Percentiles rank a stretch among this genome's conserved stretches.
Conservation (phyloP, 2,888 invertebrate species). For the Hipparchia semele region DNA sequence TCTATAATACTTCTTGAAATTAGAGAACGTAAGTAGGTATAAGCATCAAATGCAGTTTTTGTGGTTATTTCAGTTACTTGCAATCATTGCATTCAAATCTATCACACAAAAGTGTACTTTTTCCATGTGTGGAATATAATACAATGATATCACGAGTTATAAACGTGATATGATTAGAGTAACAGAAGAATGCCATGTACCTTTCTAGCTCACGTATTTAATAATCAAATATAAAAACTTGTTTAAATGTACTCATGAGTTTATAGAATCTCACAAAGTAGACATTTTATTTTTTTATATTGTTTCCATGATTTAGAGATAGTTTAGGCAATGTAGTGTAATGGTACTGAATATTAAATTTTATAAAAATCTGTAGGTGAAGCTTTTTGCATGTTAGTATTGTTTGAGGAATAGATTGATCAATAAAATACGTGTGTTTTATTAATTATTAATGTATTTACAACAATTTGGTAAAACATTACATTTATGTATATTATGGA, state of each 20-base stretch:
- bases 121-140: constrained; percentile 21
- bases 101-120: constrained; percentile 17
- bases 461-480: constrained; percentile 61
- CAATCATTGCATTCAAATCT: constrained; percentile 12
- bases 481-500: constrained; percentile 72
- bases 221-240: constrained; percentile 37
- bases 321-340: constrained; percentile 63
- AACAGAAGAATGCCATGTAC: constrained; percentile 34
- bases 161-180: constrained; percentile 27
- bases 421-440: constrained; percentile 65
- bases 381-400: constrained; percentile 75
- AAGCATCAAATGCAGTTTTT: constrained; percentile 33
- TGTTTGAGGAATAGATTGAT: constrained; percentile 58
- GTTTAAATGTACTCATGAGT: constrained; percentile 45
- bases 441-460: constrained; percentile 58
- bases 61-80: constrained; percentile 18
- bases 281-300: constrained; percentile 55
- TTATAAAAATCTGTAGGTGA: constrained; percentile 68
- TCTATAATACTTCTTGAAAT: not conserved
- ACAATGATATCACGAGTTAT: constrained; percentile 29
- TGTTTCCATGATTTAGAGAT: constrained; percentile 48
- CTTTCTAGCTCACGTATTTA: constrained; percentile 36
- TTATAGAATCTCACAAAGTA: constrained; percentile 56
- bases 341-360: constrained; percentile 67
- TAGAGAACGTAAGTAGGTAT: not conserved